These are phyloP conservation scores for Palloptera scutellata DNA, from an alignment of 2,888 invertebrate species.

Conservation along the genomic window DNA sequence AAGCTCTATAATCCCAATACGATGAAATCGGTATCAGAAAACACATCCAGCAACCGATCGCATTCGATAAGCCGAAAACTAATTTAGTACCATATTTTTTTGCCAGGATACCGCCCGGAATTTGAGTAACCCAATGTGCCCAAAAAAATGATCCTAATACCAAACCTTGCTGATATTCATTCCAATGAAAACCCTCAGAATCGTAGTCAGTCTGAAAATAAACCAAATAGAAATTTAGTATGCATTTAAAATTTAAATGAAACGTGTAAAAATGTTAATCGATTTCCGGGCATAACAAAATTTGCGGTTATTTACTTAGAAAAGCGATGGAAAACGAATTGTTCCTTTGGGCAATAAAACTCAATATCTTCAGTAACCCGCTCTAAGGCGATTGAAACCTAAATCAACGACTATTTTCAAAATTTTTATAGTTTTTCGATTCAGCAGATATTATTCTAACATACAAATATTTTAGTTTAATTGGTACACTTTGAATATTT, in stretches of 20 bases:
- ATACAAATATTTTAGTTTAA: too few relatives aligned
- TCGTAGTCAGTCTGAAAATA: slow-evolving; percentile 52
- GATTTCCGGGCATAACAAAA: too few relatives aligned
- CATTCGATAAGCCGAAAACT: slow-evolving; percentile 74
- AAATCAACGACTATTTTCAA: too few relatives aligned
- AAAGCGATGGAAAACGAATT: too few relatives aligned
- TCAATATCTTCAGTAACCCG: too few relatives aligned
- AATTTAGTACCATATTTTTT: slow-evolving; percentile 76
- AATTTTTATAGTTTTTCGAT: too few relatives aligned
- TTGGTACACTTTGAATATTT: too few relatives aligned
- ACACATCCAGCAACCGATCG: slow-evolving; percentile 71
- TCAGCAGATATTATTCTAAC: too few relatives aligned
- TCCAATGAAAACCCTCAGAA: slow-evolving; percentile 68
- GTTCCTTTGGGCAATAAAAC: too few relatives aligned
- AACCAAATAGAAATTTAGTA: slow-evolving; percentile 13
- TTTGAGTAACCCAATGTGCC: slow-evolving; percentile 75
- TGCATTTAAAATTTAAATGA: neutral
- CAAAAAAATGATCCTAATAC: slow-evolving; percentile 77
- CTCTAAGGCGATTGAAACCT: too few relatives aligned
- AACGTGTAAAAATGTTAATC: neutral
- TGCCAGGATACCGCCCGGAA: slow-evolving; percentile 77
- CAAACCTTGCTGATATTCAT: slow-evolving; percentile 71
- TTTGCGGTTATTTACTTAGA: too few relatives aligned
- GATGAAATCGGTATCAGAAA: slow-evolving; percentile 74
- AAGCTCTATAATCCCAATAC: slow-evolving; percentile 66